Percentiles rank a stretch among this genome's conserved stretches.
These are phyloP conservation scores for Andrena camellia DNA, from an alignment of 2,888 invertebrate genomes.

Conservation along the genomic window DNA sequence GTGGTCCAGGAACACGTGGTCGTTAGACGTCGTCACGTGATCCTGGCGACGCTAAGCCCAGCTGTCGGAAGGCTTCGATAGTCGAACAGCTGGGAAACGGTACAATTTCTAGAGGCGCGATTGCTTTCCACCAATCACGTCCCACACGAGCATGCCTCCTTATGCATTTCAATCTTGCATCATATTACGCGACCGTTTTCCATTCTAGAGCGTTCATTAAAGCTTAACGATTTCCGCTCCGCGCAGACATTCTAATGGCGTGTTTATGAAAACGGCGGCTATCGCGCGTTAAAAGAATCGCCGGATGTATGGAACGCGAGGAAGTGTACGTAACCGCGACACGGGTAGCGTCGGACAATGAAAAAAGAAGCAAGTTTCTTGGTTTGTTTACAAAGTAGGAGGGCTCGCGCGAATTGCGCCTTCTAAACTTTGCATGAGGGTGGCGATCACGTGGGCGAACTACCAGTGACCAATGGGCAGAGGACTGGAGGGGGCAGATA, in stretches of 20 bases:
- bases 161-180: not conserved
- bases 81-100: constrained; percentile 47
- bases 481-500: constrained; percentile 6
- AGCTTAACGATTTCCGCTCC: not conserved
- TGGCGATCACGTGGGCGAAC: constrained; percentile 60
- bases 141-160: not conserved
- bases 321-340: not conserved
- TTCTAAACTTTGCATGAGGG: constrained; percentile 53
- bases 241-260: not conserved
- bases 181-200: not conserved
- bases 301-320: constrained; percentile 5
- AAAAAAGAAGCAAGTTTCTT: constrained; percentile 11
- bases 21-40: constrained; percentile 54
- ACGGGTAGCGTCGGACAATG: not conserved
- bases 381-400: constrained; percentile 42
- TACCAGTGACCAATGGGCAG: not conserved
- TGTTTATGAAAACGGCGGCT: not conserved
- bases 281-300: not conserved
- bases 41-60: constrained; percentile 9
- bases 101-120: constrained; percentile 48
- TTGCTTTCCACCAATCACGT: constrained; percentile 38
- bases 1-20: constrained; percentile 7
- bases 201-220: not conserved
- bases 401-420: constrained; percentile 23
- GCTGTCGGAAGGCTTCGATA: constrained; percentile 33